These are phyloP conservation scores for Xiphophorus couchianus DNA, from an alignment of 2,113 vertebrate genomes.

Conservation along the genomic window DNA sequence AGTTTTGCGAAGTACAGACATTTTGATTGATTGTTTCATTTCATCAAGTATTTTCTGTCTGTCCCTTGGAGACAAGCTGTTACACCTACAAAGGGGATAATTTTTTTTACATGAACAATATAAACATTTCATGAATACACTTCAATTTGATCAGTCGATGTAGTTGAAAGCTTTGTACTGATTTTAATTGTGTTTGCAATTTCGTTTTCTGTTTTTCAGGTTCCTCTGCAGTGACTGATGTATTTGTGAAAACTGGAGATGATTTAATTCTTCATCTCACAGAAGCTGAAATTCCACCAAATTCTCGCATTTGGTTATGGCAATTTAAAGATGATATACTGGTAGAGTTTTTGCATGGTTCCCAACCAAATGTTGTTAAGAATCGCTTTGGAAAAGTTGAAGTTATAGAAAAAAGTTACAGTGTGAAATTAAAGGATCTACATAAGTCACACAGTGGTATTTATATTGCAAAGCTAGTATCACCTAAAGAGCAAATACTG, in stretches of 20 bases:
- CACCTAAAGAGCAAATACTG: rapidly evolving
- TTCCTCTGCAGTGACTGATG: not conserved
- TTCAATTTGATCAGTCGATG: not conserved
- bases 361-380: rapidly evolving
- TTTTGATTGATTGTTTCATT: too few species aligned
- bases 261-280: constrained; percentile 6
- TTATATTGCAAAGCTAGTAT: rapidly evolving
- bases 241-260: constrained; percentile 11
- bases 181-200: not conserved
- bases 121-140: too few species aligned
- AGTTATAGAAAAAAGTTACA: not conserved
- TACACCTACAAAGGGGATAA: too few species aligned
- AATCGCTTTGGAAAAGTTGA: not conserved
- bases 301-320: rapidly evolving
- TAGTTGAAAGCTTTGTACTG: not conserved
- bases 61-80: too few species aligned
- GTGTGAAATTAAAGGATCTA: constrained; percentile 23
- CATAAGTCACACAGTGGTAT: constrained; percentile 20
- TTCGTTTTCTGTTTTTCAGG: not conserved
- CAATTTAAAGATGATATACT: rapidly evolving
- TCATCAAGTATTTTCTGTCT: too few species aligned
- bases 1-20: too few species aligned
- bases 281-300: not conserved
- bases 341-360: rapidly evolving
- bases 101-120: too few species aligned